Evolutionary conservation across 2,888 invertebrate genomes (phyloP).

Genomic region (Mesorhabditis spiculigera): DNA sequence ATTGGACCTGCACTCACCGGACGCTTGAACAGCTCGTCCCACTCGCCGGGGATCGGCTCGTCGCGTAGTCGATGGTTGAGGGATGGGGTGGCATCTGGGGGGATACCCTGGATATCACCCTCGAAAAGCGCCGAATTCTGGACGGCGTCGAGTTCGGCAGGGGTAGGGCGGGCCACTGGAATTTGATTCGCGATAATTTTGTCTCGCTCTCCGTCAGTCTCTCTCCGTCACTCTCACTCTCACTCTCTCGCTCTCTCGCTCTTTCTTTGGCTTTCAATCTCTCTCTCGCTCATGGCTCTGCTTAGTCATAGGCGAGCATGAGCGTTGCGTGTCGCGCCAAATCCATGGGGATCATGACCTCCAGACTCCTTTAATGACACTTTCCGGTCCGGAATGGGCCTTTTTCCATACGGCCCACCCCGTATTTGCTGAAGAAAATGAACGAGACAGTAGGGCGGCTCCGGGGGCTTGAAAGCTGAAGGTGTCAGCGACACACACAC

Average conservation of each 20-base stretch:
- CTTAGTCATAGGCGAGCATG: no score
- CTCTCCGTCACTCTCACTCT: background rate
- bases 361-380: background rate
- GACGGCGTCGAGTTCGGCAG: constrained; percentile 49
- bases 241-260: background rate
- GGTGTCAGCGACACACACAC: background rate
- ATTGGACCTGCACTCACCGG: constrained; percentile 23
- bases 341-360: no score
- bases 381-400: background rate
- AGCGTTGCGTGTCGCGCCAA: no score
- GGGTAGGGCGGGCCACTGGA: constrained; percentile 43
- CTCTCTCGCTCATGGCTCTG: no score
- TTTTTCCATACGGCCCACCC: background rate
- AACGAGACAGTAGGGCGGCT: background rate
- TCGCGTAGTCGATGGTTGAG: constrained; percentile 32
- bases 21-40: constrained; percentile 34
- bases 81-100: constrained; percentile 25
- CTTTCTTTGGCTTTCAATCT: no score
- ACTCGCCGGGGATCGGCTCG: constrained; percentile 29
- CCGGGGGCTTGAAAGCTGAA: background rate
- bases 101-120: constrained; percentile 66
- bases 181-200: background rate
- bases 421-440: constrained; percentile 4
- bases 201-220: background rate
- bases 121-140: constrained; percentile 62